phyloP scores from a whole-genome alignment of 2,797 vertebrate genomes.

The Calcarius lapponicus region DNA sequence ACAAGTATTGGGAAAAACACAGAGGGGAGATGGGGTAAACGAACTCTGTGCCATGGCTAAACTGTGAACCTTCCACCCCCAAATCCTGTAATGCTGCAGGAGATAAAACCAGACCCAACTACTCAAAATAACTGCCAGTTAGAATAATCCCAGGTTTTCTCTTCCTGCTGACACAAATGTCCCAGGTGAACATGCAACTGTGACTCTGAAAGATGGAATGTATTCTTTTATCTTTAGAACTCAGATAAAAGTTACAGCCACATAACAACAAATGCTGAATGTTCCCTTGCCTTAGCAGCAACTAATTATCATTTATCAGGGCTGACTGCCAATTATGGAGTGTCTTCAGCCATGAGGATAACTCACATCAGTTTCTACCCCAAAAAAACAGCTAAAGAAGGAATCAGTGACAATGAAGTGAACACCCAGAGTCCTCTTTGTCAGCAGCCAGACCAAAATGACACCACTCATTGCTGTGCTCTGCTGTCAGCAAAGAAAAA shows the following conservation, averaged over 20 bases:
- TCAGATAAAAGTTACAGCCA: not conserved
- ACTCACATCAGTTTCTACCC: not conserved
- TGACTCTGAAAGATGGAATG: not conserved
- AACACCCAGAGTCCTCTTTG: not conserved
- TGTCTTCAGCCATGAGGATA: not conserved
- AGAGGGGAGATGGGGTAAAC: not conserved
- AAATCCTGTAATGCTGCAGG: not conserved
- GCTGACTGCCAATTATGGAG: not conserved
- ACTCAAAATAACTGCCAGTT: not conserved
- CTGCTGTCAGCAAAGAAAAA: not conserved
- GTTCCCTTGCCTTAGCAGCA: not conserved
- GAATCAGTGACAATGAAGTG: not conserved
- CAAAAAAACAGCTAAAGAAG: not conserved
- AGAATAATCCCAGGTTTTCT: not conserved
- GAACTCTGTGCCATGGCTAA: not conserved
- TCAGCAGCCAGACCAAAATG: not conserved
- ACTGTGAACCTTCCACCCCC: not conserved
- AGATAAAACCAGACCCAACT: not conserved
- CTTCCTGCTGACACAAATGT: not conserved
- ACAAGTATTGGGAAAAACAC: not conserved
- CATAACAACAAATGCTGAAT: not conserved
- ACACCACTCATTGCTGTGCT: not conserved
- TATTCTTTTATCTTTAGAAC: not conserved
- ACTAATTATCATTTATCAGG: not conserved
- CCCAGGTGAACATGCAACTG: not conserved